A percentile compares a stretch with the other conserved stretches of the same genome.
These are phyloP conservation scores for Scylla paramamosain DNA, from an alignment of 1,140 invertebrate genomes.

Conservation along the genomic window DNA sequence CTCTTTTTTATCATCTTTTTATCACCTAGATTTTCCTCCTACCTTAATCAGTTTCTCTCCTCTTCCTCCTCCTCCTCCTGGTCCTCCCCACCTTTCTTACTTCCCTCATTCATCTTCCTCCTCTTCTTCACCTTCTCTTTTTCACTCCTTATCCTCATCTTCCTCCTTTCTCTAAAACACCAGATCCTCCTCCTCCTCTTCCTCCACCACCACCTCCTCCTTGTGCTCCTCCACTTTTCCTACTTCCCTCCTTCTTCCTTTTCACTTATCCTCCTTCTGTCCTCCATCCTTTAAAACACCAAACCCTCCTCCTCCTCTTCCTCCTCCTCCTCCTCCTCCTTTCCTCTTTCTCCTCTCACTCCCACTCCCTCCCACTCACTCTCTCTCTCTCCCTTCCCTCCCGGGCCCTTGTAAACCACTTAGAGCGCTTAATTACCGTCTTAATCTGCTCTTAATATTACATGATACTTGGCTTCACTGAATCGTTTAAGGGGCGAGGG, in stretches of 20 bases:
- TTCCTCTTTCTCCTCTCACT: background rate
- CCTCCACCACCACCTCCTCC: background rate
- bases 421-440: conserved; percentile 66
- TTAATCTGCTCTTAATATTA: conserved; percentile 65
- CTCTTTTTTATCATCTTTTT: too few relatives aligned
- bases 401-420: conserved; percentile 66
- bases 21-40: too few relatives aligned
- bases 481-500: conserved; percentile 55
- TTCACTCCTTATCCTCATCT: background rate
- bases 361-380: background rate
- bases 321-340: background rate
- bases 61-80: background rate
- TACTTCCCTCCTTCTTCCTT: background rate
- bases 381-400: conserved; percentile 7
- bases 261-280: background rate
- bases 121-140: background rate
- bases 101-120: background rate
- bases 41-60: too few relatives aligned
- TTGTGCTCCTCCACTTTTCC: background rate
- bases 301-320: background rate
- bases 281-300: background rate
- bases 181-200: conserved; percentile 9
- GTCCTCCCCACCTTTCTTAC: background rate
- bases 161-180: background rate
- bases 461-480: conserved; percentile 64